Conservation (phyloP, 2,113 vertebrate genomes). For the Meleagris gallopavo region DNA sequence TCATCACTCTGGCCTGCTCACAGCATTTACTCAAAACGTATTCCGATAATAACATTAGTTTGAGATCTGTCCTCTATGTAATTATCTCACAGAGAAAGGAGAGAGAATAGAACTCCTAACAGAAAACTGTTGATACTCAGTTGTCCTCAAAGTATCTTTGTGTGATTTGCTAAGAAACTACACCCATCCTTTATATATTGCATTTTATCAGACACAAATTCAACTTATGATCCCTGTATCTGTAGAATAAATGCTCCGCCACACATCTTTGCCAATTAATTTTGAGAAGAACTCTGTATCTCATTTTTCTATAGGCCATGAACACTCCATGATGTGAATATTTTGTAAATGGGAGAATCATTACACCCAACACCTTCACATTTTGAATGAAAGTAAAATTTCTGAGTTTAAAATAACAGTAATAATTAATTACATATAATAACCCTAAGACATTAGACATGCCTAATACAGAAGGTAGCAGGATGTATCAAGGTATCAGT, state of each 20-base stretch:
- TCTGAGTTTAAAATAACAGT: background rate
- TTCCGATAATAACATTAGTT: background rate
- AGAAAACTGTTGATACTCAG: background rate
- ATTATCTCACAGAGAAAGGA: background rate
- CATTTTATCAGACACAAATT: background rate
- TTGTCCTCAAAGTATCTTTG: background rate
- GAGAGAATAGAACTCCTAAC: background rate
- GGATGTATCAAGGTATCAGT: background rate
- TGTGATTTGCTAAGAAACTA: background rate
- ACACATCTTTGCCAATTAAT: accelerated
- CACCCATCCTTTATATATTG: background rate
- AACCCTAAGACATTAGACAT: background rate
- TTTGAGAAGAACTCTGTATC: background rate
- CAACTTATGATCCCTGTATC: background rate
- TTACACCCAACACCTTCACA: background rate
- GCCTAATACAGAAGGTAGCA: background rate
- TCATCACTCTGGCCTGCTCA: background rate
- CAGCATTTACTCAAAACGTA: background rate
- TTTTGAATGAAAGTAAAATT: background rate
- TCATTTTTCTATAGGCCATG: background rate
- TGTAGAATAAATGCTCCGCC: background rate
- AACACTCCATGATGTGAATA: background rate
- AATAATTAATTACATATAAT: background rate
- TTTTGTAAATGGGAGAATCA: background rate
- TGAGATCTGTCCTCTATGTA: background rate